Evolutionary conservation across 2,888 invertebrate species (phyloP).

Genomic region (Harpalus rufipes): DNA sequence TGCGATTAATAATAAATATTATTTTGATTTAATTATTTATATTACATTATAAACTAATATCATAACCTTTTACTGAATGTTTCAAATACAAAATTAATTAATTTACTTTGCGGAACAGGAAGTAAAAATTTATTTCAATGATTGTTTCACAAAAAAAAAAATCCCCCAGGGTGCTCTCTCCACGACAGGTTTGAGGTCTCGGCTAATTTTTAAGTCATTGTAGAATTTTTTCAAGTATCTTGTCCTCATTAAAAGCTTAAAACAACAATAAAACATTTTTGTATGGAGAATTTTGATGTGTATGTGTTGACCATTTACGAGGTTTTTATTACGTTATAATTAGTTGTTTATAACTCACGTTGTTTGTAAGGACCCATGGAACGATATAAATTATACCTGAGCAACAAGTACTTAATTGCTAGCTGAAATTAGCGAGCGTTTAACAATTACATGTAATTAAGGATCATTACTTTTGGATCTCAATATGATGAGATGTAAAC

Average conservation of each 20-base stretch:
- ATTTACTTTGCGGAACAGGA: not conserved
- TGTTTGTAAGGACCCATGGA: constrained; percentile 51
- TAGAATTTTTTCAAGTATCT: not conserved
- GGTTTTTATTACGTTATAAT: constrained; percentile 62
- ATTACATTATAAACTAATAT: not conserved
- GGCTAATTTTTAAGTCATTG: too few relatives aligned
- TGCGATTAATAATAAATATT: not conserved
- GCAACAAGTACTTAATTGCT: constrained; percentile 63
- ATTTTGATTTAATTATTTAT: not conserved
- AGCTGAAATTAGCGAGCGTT: constrained; percentile 60
- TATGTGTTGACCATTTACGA: constrained; percentile 56
- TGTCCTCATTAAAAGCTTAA: not conserved
- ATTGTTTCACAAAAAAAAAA: too few relatives aligned
- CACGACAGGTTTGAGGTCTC: too few relatives aligned
- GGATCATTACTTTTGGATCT: constrained; percentile 40
- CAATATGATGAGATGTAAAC: constrained; percentile 51
- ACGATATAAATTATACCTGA: constrained; percentile 62
- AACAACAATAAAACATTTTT: not conserved
- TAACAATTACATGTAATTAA: constrained; percentile 63
- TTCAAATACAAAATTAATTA: constrained; percentile 10
- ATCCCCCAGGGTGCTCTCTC: too few relatives aligned
- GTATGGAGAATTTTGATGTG: not conserved
- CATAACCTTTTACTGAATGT: not conserved
- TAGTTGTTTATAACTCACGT: constrained; percentile 59
- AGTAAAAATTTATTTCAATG: too few relatives aligned